Evolutionary conservation across 2,113 vertebrate species (phyloP).

Genomic region (Spermophilus dauricus): DNA sequence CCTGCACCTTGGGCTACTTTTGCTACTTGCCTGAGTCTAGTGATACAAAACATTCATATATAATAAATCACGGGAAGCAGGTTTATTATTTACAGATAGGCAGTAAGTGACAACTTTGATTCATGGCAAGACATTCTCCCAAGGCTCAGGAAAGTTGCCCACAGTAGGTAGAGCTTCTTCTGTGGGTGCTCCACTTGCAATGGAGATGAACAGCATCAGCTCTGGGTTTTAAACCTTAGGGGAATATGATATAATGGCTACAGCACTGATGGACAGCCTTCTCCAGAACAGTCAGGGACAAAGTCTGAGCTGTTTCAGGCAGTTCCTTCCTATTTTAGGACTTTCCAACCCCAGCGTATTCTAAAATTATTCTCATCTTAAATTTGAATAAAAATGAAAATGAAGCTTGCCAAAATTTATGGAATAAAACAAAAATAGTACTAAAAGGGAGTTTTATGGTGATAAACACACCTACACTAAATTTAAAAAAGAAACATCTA

Average conservation of each 20-base stretch:
- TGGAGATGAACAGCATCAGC: neutral
- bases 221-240: neutral
- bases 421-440: neutral
- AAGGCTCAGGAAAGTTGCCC: neutral
- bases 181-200: neutral
- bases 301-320: neutral
- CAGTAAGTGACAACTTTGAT: neutral
- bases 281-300: neutral
- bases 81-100: neutral
- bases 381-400: neutral
- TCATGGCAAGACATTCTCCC: rapidly evolving
- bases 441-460: neutral
- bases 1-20: too few species aligned
- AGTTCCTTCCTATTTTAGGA: neutral
- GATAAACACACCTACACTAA: neutral
- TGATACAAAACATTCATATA: neutral
- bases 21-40: neutral
- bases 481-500: neutral
- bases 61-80: neutral
- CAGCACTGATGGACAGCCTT: neutral
- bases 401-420: neutral
- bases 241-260: too few species aligned
- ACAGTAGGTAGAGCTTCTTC: rapidly evolving
- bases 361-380: neutral
- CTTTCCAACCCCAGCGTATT: neutral